Evolutionary conservation across 2,797 vertebrate genomes (phyloP), one percentile per base, ranked within the genome.

Genomic region (Bradypodion pumilum): DNA sequence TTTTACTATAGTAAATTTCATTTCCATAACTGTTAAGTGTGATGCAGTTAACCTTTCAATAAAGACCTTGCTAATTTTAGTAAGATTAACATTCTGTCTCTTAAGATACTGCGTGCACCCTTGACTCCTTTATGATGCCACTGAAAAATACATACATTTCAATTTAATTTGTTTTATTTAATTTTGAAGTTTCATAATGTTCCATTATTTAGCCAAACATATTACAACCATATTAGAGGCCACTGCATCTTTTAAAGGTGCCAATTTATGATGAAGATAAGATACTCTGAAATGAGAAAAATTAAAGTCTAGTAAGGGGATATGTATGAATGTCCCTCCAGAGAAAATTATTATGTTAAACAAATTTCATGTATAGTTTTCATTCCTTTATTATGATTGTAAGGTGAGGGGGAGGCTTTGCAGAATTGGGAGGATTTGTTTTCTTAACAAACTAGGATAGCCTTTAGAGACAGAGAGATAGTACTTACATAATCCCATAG

Each of bases 11-110:
- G 16, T 46, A 69, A n/a, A 37, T 29, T 13, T 13, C 10, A 46
- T 81, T 69, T 60, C 32, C 23, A 27, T 85, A 49, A 73, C 16
- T 78, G 46, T 35, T 70, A 74, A 85, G 49, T 40, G n/a, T 32
- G 52, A 27, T 72, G 42, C 42, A 62, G 32, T 32, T 80, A 49
- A 80, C 59, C 32, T 70, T 83, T 32, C 32, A 84, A 35, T 23
- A 63, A 72, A 42, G 42, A 27, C 25, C 10, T 44, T 37, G 35
- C 35, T 59, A 32, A 10, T 66, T 59, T 44, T 35, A 62, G 8
- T 42, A 27, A 73, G 32, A 65, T 78, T 70, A 44, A 59, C 40
- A 46, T 84, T 63, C 42, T 37, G 15, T 83, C 25, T 32, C 10
- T 73, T 29, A 15, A 65, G 59, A 49, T 32, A 16, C 29, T 65